Conservation (phyloP, 1,140 invertebrate genomes). For the Carcinoscorpius rotundicauda region DNA sequence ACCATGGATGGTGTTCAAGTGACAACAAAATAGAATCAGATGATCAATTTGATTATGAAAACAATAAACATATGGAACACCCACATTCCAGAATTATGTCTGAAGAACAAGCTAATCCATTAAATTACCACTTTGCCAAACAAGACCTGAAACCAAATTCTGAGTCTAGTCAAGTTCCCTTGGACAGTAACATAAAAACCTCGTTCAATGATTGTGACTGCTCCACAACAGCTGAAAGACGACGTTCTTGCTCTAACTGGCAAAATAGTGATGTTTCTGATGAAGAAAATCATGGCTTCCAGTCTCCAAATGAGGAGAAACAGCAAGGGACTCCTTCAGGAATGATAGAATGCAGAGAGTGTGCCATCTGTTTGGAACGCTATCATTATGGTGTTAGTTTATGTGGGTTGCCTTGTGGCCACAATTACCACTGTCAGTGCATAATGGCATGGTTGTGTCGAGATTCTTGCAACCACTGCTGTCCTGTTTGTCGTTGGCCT, state of each 20-base stretch:
- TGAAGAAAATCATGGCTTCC: constrained; percentile 12
- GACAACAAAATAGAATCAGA: constrained; percentile 21
- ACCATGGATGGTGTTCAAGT: constrained; percentile 24
- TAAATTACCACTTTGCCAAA: too few species aligned
- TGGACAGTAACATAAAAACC: background rate
- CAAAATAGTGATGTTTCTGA: background rate
- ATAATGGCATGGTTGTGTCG: constrained; percentile 39
- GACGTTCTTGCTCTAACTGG: background rate
- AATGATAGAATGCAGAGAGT: constrained; percentile 32
- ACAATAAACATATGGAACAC: too few species aligned
- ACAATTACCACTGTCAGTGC: constrained; percentile 41
- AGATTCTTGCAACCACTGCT: constrained; percentile 38
- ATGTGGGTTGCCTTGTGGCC: constrained; percentile 42
- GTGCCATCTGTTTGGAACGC: constrained; percentile 43
- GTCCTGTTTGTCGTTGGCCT: constrained; percentile 44
- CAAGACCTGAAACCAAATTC: constrained; percentile 1
- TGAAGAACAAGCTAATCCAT: too few species aligned
- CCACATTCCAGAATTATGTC: too few species aligned
- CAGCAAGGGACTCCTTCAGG: constrained; percentile 21
- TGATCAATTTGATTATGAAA: background rate
- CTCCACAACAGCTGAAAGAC: background rate
- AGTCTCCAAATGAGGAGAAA: too few species aligned
- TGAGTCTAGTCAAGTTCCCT: background rate
- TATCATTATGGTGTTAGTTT: constrained; percentile 32
- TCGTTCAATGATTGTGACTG: background rate